Evolutionary conservation across 2,797 vertebrate genomes (phyloP).

Genomic region (Glossophaga mutica): DNA sequence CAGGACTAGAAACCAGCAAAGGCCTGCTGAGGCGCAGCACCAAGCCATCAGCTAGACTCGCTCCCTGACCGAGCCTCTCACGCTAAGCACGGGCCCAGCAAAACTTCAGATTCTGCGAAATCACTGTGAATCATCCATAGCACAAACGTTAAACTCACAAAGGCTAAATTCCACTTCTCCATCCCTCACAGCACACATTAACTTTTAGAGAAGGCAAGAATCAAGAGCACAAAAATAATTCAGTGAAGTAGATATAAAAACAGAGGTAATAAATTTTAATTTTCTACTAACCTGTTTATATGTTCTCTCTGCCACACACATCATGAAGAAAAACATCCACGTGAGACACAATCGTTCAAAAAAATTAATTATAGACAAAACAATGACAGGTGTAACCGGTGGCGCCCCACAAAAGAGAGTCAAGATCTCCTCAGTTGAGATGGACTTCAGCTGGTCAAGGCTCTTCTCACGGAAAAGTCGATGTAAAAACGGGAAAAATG

Average conservation of each 20-base stretch:
- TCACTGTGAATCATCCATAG: neutral
- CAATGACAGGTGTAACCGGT: constrained; percentile 73
- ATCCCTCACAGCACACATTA: neutral
- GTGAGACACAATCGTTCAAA: constrained; percentile 92
- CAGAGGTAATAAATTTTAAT: neutral
- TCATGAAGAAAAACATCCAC: constrained; percentile 98
- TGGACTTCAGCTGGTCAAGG: constrained; percentile 83
- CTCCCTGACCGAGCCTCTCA: neutral
- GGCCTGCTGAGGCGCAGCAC: neutral
- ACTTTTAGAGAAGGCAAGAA: neutral
- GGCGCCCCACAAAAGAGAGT: constrained; percentile 85
- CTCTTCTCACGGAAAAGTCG: constrained; percentile 88
- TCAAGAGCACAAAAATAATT: neutral
- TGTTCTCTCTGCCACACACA: constrained; percentile 98
- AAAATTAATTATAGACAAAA: constrained; percentile 89
- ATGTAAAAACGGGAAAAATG: constrained; percentile 91
- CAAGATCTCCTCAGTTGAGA: constrained; percentile 84
- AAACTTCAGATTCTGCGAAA: neutral
- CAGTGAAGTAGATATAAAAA: neutral
- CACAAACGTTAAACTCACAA: neutral
- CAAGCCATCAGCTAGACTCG: neutral
- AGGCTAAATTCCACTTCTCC: neutral
- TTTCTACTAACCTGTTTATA: constrained; percentile 92
- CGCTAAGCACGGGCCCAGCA: neutral
- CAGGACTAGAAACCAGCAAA: neutral